Evolutionary conservation across 2,888 invertebrate species (phyloP), one percentile per base, ranked within the genome.

Genomic region (Bugulina stolonifera): DNA sequence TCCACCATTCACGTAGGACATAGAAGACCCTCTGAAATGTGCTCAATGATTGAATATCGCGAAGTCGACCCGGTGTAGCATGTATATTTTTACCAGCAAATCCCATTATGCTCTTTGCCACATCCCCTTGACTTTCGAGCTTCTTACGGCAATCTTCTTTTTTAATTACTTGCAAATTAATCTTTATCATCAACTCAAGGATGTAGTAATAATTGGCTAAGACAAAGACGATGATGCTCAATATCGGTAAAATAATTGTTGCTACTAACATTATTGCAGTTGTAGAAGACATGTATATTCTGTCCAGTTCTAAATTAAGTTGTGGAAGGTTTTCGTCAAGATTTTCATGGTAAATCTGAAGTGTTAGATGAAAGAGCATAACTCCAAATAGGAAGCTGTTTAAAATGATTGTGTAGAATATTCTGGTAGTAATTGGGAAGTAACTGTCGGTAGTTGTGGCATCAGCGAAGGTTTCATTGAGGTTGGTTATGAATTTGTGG

Each of bases 281-380:
- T 3, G 52, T 1, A 32, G 54, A 54, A 1, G 72, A 71, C 34
- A 73, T 55, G 54, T 52, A 14, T 27, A 64, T 32, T 32, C 10
- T 14, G 3, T 64, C 64, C 64, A 29, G 25, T 14, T 25, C 64
- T 64, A 5, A 1, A 35, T 74, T 72, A 43, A 52, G 52, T 0
- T 22, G 34, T 2, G 72, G 23, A 1, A 1, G 35, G 52, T 57
- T 64, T 32, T 64, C 64, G 18, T 27, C 2, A 5, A 64, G 25
- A 69, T 75, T 75, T 52, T 75, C 75, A 35, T 34, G 43, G 35
- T 74, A 27, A 14, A 72, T 52, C 35, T 75, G 75, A 0, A 71
- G 35, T 1, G 72, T 72, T 0, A 75, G 29, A 69, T 74, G 29
- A 1, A 71, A 18, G 23, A 71, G 34, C 22, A 75, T 23, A 10